Base-by-base conservation (phyloP, 2,113 vertebrate species). In the Ciconia maguari region DNA sequence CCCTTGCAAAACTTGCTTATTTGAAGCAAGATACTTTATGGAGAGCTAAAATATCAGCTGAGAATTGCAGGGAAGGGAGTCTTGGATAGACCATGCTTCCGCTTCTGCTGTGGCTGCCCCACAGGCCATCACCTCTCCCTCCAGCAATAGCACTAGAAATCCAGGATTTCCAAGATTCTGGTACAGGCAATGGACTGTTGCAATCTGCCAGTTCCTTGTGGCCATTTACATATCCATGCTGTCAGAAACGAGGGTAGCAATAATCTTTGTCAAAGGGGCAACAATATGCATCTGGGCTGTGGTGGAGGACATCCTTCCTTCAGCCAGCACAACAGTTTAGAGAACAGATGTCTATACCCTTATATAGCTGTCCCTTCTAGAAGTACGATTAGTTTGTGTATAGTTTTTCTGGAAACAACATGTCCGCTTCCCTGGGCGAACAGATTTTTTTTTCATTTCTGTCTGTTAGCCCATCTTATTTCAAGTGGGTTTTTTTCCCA, bases 381-480 rank as follows among this genome's bases (percentile, higher is more conserved):
- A 75, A 94, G 17, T 7, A 90, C 86, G 87, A 77, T 80, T 13
- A 74, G 36, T 61, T 69, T 96, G 11, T 48, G 11, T 27, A 48
- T 3, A 8, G 20, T 60, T 86, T 81, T 92, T 42, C 55, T 29
- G 60, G 54, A 80, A 94, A 66, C 3, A 61, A 64, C 21, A 61
- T 26, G 62, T 90, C 48, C 2, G 5, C 36, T 79, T 82, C 87
- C 38, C 69, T 70, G 48, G 48, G 30, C 29, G 89, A 87, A 79
- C 44, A 84, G 41, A 58, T 93, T 93, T 93, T 87, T 7, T 60
- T 96, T 87, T 90, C 7, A 65, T 86, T 78, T 94, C 17, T 80
- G 19, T 83, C 49, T 69, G 27, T 83, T 90, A 44, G 30, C 22
- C n/a, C 75, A 79, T 72, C 22, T 90, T 70, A 70, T 72, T 90